These are phyloP conservation scores for Gallinago paraguaiae DNA, from an alignment of 2,113 vertebrate genomes.

Conservation along the genomic window DNA sequence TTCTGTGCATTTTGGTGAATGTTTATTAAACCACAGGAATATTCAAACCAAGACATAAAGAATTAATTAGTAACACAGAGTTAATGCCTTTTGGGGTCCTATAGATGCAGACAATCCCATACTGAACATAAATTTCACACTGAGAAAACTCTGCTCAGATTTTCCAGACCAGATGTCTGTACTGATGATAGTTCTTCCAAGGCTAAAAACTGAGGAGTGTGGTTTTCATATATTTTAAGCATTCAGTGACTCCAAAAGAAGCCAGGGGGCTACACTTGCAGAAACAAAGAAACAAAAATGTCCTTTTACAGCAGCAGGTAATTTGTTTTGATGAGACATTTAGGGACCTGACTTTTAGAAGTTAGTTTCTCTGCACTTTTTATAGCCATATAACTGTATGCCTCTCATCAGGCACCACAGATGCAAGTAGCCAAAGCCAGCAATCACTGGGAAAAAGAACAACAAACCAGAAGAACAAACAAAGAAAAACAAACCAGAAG, in stretches of 20 bases:
- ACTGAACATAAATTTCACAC: neutral
- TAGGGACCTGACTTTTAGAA: neutral
- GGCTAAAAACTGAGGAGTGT: neutral
- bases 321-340: neutral
- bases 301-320: neutral
- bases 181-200: neutral
- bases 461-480: neutral
- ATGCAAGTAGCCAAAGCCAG: neutral
- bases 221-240: neutral
- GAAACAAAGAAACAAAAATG: neutral
- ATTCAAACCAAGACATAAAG: neutral
- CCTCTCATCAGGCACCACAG: neutral
- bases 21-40: neutral
- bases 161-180: neutral
- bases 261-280: neutral
- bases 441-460: neutral
- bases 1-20: neutral
- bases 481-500: neutral
- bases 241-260: neutral
- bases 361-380: neutral
- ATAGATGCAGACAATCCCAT: neutral
- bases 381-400: neutral
- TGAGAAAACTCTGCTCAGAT: neutral
- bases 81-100: neutral
- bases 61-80: neutral